Conservation (phyloP, 2,113 vertebrate genomes). For the Neolamprologus toae region DNA sequence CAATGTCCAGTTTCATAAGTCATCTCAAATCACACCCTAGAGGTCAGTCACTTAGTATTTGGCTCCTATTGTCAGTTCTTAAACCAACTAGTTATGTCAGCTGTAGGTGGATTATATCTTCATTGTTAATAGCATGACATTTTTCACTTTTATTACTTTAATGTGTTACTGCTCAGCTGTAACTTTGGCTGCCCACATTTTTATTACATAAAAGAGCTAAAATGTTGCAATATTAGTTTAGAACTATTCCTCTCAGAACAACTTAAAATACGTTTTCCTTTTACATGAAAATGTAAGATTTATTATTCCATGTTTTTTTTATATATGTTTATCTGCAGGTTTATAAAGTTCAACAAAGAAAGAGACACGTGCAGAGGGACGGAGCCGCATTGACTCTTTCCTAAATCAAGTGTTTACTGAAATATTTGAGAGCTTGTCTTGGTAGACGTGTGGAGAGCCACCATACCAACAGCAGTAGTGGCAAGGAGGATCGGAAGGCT, state of each 20-base stretch:
- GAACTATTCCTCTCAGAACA: background rate
- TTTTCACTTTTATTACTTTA: background rate
- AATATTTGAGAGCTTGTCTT: background rate
- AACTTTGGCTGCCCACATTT: background rate
- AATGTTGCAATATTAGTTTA: background rate
- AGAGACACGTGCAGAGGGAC: background rate
- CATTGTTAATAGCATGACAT: background rate
- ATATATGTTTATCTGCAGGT: background rate
- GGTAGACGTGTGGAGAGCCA: background rate
- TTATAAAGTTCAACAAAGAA: background rate
- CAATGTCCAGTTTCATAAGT: background rate
- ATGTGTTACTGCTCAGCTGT: background rate
- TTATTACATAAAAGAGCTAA: background rate
- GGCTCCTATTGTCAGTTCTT: background rate
- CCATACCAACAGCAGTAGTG: background rate
- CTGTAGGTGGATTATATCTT: background rate
- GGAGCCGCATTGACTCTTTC: background rate
- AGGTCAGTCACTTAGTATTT: background rate
- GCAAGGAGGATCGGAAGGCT: background rate
- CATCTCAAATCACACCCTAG: background rate
- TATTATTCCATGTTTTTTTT: background rate
- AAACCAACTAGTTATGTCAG: background rate
- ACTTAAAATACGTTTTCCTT: background rate
- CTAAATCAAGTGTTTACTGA: background rate
- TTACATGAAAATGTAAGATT: background rate